These are phyloP conservation scores for Sebastes alutus DNA, from an alignment of 2,797 vertebrate species.

Conservation along the genomic window DNA sequence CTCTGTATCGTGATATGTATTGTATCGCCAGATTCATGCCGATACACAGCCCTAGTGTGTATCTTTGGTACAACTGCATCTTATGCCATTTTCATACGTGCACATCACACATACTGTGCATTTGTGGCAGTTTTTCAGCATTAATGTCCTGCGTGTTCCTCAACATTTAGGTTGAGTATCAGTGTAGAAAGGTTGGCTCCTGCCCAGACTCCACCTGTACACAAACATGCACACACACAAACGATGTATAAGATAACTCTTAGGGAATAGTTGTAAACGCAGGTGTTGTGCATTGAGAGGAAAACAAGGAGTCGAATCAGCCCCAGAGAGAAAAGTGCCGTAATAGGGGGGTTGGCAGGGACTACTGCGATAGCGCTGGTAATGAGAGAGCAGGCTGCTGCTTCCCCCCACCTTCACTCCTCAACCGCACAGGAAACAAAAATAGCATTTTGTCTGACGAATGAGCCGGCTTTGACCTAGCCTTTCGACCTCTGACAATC, in stretches of 20 bases:
- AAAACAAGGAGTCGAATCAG: slow-evolving; percentile 67
- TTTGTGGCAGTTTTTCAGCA: neutral
- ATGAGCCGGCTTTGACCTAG: slow-evolving; percentile 92
- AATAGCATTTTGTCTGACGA: slow-evolving; percentile 94
- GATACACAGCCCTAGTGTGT: neutral
- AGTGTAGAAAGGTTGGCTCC: neutral
- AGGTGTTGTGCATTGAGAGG: slow-evolving; percentile 52
- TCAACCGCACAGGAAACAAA: slow-evolving; percentile 91
- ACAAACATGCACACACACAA: slow-evolving; percentile 24
- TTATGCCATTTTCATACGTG: neutral
- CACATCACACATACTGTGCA: neutral
- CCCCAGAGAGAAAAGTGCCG: slow-evolving; percentile 67
- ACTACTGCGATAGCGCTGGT: slow-evolving; percentile 82
- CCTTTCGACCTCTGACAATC: slow-evolving; percentile 97
- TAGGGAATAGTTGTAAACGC: slow-evolving; percentile 36
- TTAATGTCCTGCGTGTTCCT: neutral
- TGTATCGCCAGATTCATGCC: too few species aligned
- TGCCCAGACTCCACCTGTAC: slow-evolving; percentile 3
- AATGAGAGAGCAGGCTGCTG: slow-evolving; percentile 85
- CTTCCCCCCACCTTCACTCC: slow-evolving; percentile 62
- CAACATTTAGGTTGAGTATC: neutral
- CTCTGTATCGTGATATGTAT: neutral
- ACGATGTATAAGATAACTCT: slow-evolving; percentile 20
- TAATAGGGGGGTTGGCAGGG: slow-evolving; percentile 65
- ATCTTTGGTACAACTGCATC: neutral